phyloP scores from a whole-genome alignment of 2,797 vertebrate genomes.

The Carapus acus region DNA sequence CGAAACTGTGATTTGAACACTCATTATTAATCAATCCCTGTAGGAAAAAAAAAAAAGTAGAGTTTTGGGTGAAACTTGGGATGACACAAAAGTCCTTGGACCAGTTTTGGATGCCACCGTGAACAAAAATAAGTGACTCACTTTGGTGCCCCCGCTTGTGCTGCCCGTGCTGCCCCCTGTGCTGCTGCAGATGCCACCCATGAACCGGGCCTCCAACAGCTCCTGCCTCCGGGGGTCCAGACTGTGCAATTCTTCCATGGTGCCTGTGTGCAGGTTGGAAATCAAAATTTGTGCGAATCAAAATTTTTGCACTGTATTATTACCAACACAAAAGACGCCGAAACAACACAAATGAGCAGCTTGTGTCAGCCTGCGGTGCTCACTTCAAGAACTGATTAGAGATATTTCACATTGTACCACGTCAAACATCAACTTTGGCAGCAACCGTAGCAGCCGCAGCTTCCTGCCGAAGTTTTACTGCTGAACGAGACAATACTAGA shows the following conservation, averaged over 20 bases:
- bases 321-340: too few species aligned
- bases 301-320: too few species aligned
- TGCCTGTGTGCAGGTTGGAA: conserved; percentile 72
- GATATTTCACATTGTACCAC: conserved; percentile 9
- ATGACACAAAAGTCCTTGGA: not conserved
- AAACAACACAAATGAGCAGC: too few species aligned
- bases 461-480: not conserved
- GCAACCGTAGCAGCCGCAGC: not conserved
- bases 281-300: too few species aligned
- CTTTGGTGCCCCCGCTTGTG: conserved; percentile 94
- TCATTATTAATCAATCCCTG: conserved; percentile 97
- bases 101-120: too few species aligned
- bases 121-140: conserved; percentile 66
- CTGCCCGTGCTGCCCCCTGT: conserved; percentile 94
- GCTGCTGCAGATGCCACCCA: conserved; percentile 91
- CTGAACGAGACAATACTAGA: not conserved
- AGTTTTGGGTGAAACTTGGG: not conserved
- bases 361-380: too few species aligned
- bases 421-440: conserved; percentile 1
- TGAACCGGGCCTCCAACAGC: conserved; percentile 94
- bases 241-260: conserved; percentile 99
- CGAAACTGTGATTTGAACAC: conserved; percentile 99
- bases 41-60: conserved; percentile 5
- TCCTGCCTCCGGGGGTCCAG: conserved; percentile 97
- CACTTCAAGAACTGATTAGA: too few species aligned